Base-by-base conservation (phyloP, 2,888 invertebrate genomes). In the Polymixis lichenea region DNA sequence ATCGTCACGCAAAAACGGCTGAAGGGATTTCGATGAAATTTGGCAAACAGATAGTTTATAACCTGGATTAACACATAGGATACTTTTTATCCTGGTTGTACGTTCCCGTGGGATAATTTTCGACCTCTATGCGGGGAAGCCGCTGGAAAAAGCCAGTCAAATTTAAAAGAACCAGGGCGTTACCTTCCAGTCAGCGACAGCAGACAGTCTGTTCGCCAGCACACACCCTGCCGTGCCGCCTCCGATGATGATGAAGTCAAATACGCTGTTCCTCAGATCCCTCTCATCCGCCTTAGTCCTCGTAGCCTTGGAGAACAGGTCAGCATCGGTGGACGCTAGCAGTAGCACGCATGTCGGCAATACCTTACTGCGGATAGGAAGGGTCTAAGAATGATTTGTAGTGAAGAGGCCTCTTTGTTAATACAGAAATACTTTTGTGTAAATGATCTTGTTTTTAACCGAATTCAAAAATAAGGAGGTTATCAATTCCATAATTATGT, bases 181-280 rank as follows among this genome's bases (percentile, higher is more conserved):
- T 91, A 96, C 96, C 95, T 96, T 96, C 96, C 96, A 96, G 70
- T 95, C 94, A 2, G 92, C 87, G 1, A 94, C 90, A 25, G 96
- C 95, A 0, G 96, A 96, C 2, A 96, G 91, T 22, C 96, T 90
- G 72, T 96, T 96, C 0, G 96, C 96, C 60, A 96, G 92, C 73
- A 96, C 89, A 56, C 96, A 96, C 1, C 96, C 96, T 0, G 96
- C 94, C 0, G 96, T 96, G 0, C 96, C 96, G 0, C 96, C 96
- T 0, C 96, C 96, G 1, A 96, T 89, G 72, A 96, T 94, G 86
- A 96, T 95, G 91, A 96, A 96, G 90, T 96, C 96, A 72, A 94
- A 96, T n/a, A 96, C 96, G 61, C 95, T 95, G 91, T 90, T 96
- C 87, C 91, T 91, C 1, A 95, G 86, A 72, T 95, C 94, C 51